These are phyloP conservation scores for Phallusia fumigata DNA, from an alignment of 23 tunicate genomes.

Conservation along the genomic window DNA sequence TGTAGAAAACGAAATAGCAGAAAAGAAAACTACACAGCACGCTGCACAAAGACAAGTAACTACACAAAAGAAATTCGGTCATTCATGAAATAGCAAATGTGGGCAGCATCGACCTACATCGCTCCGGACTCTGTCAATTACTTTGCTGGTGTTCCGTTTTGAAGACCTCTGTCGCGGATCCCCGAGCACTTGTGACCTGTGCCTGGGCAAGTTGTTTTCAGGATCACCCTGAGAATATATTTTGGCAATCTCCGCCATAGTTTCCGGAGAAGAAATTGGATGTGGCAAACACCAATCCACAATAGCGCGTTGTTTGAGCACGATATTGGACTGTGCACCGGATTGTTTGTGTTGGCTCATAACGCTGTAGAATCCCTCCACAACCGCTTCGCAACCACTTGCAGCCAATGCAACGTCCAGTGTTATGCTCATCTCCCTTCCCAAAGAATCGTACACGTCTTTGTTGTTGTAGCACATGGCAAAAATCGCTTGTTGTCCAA, in stretches of 20 bases:
- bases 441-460: neutral
- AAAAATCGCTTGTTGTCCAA: neutral
- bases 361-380: conserved; percentile 8
- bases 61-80: too few species aligned
- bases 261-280: conserved; percentile 5
- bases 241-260: conserved; percentile 4
- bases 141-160: too few species aligned
- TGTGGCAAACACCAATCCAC: conserved; percentile 23
- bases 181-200: neutral
- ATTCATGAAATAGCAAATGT: too few species aligned
- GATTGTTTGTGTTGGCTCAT: conserved; percentile 11
- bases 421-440: conserved; percentile 16
- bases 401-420: conserved; percentile 15
- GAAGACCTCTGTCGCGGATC: conserved; percentile 11
- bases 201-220: conserved; percentile 8
- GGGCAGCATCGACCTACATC: too few species aligned
- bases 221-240: conserved; percentile 8
- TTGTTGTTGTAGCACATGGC: neutral
- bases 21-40: too few species aligned
- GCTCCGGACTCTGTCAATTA: too few species aligned
- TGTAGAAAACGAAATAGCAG: too few species aligned
- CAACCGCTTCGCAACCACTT: conserved; percentile 24
- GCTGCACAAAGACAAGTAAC: too few species aligned
- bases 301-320: neutral
- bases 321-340: conserved; percentile 3